Percentiles rank a stretch among this genome's conserved stretches.
Conservation (phyloP, 2,113 vertebrate species). For the Tachysurus fulvidraco region DNA sequence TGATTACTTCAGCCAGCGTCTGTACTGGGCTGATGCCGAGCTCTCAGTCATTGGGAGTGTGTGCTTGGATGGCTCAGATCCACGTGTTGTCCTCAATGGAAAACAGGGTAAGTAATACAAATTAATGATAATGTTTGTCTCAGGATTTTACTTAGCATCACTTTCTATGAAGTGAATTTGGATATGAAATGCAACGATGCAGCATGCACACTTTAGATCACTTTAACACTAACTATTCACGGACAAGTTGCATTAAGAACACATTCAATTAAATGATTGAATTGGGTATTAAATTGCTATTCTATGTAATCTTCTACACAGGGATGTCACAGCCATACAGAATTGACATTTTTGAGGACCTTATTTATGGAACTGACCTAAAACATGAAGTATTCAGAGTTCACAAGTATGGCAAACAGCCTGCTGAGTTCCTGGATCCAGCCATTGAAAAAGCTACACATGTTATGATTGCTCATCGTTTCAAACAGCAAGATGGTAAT, state of each 20-base stretch:
- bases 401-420: constrained; percentile 87
- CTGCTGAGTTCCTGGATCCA: constrained; percentile 80
- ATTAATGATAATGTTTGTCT: constrained; percentile 8
- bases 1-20: constrained; percentile 90
- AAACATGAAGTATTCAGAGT: constrained; percentile 90
- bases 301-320: constrained; percentile 57
- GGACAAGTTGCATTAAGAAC: neutral
- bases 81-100: constrained; percentile 82
- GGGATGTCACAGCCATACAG: constrained; percentile 92
- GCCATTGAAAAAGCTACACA: constrained; percentile 89
- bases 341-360: constrained; percentile 95
- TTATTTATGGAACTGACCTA: constrained; percentile 91
- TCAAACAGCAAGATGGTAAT: constrained; percentile 92
- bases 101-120: constrained; percentile 81
- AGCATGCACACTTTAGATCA: neutral
- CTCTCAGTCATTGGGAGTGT: constrained; percentile 91
- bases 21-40: constrained; percentile 97
- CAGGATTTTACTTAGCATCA: neutral
- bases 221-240: neutral
- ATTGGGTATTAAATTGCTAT: neutral
- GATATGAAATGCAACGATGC: neutral
- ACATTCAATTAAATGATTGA: neutral
- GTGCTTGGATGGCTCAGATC: constrained; percentile 87
- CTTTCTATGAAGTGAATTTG: neutral
- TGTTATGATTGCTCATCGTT: constrained; percentile 87